A percentile compares a stretch with the other conserved stretches of the same genome.
Evolutionary conservation across 2,113 vertebrate species (phyloP).

Genomic region (Urocitellus parryii): DNA sequence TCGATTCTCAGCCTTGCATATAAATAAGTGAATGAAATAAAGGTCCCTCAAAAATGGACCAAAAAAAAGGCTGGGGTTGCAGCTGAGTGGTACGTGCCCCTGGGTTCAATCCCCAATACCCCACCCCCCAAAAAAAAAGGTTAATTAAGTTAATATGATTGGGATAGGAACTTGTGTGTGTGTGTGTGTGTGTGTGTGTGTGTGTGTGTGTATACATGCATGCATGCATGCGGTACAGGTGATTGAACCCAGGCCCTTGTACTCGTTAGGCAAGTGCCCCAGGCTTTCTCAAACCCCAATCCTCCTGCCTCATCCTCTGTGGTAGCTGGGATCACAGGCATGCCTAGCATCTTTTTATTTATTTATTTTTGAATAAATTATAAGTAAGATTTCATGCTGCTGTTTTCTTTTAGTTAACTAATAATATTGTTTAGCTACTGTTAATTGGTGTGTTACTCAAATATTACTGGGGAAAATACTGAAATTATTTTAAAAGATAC

Average conservation of each 20-base stretch:
- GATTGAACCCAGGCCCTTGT: background rate
- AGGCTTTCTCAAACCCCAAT: background rate
- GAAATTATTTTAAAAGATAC: conserved; percentile 50
- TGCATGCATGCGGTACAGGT: background rate
- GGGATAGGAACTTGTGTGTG: background rate
- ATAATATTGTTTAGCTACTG: background rate
- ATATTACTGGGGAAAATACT: conserved; percentile 28
- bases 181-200: background rate
- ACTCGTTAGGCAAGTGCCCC: background rate
- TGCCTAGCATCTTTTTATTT: background rate
- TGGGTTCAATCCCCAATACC: no score
- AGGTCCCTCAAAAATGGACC: no score
- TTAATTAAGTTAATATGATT: background rate
- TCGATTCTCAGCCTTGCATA: no score
- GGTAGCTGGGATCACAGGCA: background rate
- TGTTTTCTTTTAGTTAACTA: conserved; percentile 37
- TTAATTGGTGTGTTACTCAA: conserved; percentile 2
- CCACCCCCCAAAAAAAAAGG: no score
- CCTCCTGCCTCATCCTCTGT: background rate
- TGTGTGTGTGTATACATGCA: fast-evolving
- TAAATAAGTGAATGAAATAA: no score
- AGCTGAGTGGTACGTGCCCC: no score
- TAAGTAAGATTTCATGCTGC: background rate
- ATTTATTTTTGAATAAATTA: background rate
- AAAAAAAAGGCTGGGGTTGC: no score